phyloP scores from a whole-genome alignment of 1,140 invertebrate species.

The Eciton burchellii region DNA sequence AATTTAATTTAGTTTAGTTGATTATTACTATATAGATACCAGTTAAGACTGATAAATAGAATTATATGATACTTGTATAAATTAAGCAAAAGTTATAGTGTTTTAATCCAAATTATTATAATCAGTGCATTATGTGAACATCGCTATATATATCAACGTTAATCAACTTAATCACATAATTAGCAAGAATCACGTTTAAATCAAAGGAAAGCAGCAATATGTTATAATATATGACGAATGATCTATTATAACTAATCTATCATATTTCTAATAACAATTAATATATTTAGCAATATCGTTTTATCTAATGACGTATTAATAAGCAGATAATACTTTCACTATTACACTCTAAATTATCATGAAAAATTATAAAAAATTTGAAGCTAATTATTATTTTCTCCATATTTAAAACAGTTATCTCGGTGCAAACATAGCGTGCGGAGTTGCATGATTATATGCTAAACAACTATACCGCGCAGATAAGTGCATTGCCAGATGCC shows the following conservation, averaged over 20 bases:
- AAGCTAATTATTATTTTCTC: not conserved
- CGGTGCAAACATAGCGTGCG: not conserved
- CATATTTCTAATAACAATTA: conserved; percentile 1
- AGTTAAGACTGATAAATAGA: not conserved
- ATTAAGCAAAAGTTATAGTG: not conserved
- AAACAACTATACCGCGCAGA: not conserved
- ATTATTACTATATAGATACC: conserved; percentile 3
- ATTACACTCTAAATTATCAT: not conserved
- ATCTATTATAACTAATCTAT: conserved; percentile 2
- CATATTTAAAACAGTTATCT: conserved; percentile 1
- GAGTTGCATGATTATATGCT: not conserved
- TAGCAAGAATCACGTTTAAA: not conserved
- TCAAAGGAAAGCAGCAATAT: conserved; percentile 8
- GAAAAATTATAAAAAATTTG: conserved; percentile 6
- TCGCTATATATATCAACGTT: not conserved
- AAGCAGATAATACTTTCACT: not conserved
- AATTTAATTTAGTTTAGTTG: too few species aligned
- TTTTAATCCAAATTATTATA: not conserved
- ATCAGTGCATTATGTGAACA: not conserved
- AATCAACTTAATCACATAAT: too few species aligned
- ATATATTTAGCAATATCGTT: not conserved
- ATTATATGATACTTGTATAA: conserved; percentile 2
- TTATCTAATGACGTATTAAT: not conserved
- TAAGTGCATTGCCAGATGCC: not conserved
- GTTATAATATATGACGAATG: not conserved